phyloP scores from a whole-genome alignment of 2,113 vertebrate genomes.

The Cnemophilus loriae region DNA sequence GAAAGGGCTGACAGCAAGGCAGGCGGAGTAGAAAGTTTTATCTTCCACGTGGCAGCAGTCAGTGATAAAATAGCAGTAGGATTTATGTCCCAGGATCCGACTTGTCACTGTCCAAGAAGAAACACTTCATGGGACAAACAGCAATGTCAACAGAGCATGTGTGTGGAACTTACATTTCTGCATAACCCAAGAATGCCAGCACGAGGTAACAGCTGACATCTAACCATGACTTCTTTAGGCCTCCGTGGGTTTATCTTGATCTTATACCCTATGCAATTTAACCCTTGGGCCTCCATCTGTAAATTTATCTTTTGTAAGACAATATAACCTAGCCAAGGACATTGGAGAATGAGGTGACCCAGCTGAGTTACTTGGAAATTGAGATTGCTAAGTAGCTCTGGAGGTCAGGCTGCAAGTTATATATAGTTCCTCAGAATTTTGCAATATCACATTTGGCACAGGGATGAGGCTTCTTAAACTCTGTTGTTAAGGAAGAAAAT shows the following conservation, averaged over 20 bases:
- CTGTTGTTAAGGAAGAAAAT: neutral
- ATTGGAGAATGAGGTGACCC: neutral
- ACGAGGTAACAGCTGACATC: rapidly evolving
- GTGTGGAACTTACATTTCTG: neutral
- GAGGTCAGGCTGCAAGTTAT: neutral
- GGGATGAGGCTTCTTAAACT: neutral
- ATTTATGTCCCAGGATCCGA: neutral
- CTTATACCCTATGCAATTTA: neutral
- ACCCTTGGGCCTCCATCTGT: neutral
- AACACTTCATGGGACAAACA: neutral
- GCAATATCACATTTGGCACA: neutral
- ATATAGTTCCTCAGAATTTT: neutral
- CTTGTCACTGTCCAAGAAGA: neutral
- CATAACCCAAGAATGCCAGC: neutral
- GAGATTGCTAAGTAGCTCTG: neutral
- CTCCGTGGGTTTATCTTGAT: neutral
- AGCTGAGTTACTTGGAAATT: neutral
- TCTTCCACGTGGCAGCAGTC: neutral
- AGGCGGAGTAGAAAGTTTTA: neutral
- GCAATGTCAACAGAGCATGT: neutral
- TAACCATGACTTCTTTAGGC: neutral
- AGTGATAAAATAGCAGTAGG: neutral
- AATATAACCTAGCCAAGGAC: neutral
- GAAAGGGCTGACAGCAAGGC: neutral
- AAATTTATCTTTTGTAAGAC: neutral